Evolutionary conservation across 2,888 invertebrate species (phyloP).

Genomic region (Dolomedes plantarius): DNA sequence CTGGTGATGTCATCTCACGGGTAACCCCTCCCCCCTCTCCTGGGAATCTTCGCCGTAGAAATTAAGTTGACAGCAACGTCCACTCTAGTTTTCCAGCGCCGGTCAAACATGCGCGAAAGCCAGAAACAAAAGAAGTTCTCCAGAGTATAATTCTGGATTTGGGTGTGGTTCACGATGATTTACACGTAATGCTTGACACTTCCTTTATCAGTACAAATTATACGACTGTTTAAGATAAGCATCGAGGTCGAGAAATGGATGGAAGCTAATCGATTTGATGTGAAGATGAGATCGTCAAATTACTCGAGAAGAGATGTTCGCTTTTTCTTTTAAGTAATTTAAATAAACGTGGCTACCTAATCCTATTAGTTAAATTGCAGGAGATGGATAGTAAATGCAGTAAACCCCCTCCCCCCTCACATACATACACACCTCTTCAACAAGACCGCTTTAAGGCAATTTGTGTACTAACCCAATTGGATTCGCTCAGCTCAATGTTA

Average conservation of each 20-base stretch:
- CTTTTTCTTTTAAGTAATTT: background rate
- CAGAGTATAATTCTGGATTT: background rate
- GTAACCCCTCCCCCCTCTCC: slow-evolving; percentile 8
- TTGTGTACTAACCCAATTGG: no score
- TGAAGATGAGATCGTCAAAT: background rate
- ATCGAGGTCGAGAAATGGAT: slow-evolving; percentile 23
- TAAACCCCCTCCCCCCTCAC: no score
- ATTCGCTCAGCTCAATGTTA: no score
- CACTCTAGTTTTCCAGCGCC: background rate
- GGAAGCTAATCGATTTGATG: slow-evolving; percentile 33
- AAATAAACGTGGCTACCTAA: background rate
- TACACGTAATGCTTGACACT: slow-evolving; percentile 31
- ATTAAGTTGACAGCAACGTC: background rate
- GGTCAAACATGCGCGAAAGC: background rate
- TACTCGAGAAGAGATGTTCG: background rate
- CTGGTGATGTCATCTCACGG: slow-evolving; percentile 26
- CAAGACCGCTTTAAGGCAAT: no score
- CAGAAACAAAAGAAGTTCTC: background rate
- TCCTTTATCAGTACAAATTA: slow-evolving; percentile 43
- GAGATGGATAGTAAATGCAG: no score
- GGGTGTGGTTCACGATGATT: slow-evolving; percentile 45
- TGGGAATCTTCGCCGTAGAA: no score
- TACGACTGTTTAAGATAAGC: slow-evolving; percentile 54
- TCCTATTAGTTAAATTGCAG: no score
- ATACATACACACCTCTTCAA: no score